Conservation (phyloP, 2,113 vertebrate species). For the Tricholaema leucomelas region DNA sequence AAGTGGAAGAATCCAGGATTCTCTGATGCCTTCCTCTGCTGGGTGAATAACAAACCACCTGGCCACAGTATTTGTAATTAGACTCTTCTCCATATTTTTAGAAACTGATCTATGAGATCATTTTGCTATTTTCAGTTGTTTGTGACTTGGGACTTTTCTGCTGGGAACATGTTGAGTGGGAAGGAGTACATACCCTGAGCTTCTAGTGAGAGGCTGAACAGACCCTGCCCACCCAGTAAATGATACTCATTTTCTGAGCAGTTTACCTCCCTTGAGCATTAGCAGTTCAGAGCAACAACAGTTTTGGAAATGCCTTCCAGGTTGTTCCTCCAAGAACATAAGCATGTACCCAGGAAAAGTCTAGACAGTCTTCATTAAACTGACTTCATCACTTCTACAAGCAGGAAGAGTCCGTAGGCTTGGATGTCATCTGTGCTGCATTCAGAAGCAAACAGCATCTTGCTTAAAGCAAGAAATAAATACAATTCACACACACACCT, state of each 20-base stretch:
- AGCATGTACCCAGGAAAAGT: not conserved
- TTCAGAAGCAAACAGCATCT: not conserved
- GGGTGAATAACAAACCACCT: not conserved
- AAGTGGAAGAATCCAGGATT: not conserved
- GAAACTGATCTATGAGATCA: conserved; percentile 68
- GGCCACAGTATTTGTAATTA: conserved; percentile 27
- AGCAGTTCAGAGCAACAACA: not conserved
- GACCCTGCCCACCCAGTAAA: not conserved
- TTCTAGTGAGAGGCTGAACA: not conserved
- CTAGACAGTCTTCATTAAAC: not conserved
- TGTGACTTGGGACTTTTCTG: conserved; percentile 51
- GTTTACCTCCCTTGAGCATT: not conserved
- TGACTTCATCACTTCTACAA: accelerated
- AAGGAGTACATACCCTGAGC: not conserved
- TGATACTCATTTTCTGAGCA: not conserved
- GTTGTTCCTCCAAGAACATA: not conserved
- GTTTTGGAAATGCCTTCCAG: not conserved
- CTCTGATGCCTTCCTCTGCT: not conserved
- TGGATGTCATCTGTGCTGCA: not conserved
- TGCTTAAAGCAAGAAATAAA: not conserved
- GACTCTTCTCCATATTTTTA: conserved; percentile 63
- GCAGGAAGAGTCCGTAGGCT: not conserved
- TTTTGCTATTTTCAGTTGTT: conserved; percentile 70
- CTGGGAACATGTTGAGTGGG: conserved; percentile 10
- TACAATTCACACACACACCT: not conserved